A percentile compares a stretch with the other conserved stretches of the same genome.
phyloP scores from a whole-genome alignment of 1,140 invertebrate species.

The Anastrepha ludens region DNA sequence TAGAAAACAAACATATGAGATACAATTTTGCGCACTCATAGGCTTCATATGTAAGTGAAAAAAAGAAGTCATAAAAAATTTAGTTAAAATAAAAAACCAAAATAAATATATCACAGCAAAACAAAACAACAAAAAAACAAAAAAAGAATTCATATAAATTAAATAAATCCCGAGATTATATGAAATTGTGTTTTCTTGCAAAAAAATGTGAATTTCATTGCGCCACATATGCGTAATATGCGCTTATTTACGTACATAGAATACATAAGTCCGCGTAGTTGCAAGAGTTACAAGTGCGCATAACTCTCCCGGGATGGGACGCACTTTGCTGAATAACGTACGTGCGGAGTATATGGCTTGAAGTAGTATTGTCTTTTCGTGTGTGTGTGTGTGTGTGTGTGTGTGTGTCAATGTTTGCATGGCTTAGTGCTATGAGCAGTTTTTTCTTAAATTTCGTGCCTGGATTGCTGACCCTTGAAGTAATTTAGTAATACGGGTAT shows the following conservation, averaged over 20 bases:
- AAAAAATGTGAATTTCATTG: not conserved
- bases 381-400: not conserved
- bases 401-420: not conserved
- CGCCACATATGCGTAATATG: not conserved
- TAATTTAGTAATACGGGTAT: not conserved
- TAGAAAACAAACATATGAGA: too few species aligned
- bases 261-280: not conserved
- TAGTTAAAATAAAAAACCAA: not conserved
- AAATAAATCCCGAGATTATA: not conserved
- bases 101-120: constrained; percentile 11
- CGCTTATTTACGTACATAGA: not conserved
- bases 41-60: too few species aligned
- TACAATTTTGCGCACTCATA: too few species aligned
- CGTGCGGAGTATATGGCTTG: too few species aligned
- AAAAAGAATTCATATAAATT: not conserved
- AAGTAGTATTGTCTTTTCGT: not conserved
- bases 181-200: constrained; percentile 2
- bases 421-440: not conserved
- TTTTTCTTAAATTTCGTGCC: not conserved
- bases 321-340: too few species aligned
- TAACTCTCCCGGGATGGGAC: too few species aligned
- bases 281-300: too few species aligned
- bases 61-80: too few species aligned
- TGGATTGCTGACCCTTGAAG: constrained; percentile 19
- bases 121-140: not conserved